Conservation (phyloP, 92 coral and sea anemone genomes). For the Scolanthus callimorphus region DNA sequence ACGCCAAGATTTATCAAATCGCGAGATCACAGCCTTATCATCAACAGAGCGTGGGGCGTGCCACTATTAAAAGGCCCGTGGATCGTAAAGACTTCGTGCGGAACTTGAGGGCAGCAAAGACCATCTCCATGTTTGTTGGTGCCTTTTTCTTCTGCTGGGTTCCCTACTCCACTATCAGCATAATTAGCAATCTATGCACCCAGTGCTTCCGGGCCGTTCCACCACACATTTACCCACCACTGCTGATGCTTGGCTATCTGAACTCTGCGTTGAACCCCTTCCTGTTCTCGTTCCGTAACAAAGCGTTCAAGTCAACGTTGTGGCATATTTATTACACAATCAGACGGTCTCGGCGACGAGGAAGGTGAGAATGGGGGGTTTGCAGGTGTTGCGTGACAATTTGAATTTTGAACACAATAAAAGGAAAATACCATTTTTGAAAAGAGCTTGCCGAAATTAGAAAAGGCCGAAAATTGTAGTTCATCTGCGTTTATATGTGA, state of each 20-base stretch:
- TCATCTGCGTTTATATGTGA: no score
- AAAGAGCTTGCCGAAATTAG: no score
- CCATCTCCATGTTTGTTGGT: conserved; percentile 54
- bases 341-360: not conserved
- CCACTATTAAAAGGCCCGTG: conserved; percentile 14
- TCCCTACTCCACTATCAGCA: conserved; percentile 48
- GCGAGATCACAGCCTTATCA: conserved; percentile 46
- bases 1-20: conserved; percentile 44
- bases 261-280: conserved; percentile 82
- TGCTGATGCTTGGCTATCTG: conserved; percentile 72
- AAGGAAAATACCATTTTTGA: no score
- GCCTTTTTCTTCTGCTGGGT: conserved; percentile 77
- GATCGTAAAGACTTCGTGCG: conserved; percentile 39
- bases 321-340: not conserved
- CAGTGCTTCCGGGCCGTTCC: conserved; percentile 16
- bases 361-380: not conserved
- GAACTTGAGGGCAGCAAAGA: conserved; percentile 68
- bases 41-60: conserved; percentile 27
- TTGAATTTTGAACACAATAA: no score
- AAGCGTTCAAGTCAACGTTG: conserved; percentile 47
- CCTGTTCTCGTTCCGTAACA: conserved; percentile 73
- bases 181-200: conserved; percentile 36
- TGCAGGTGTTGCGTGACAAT: no score
- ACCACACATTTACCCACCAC: conserved; percentile 12
- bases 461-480: no score